These are phyloP conservation scores for Drosophila kurseongensis DNA, from an alignment of 1,140 invertebrate genomes.

Conservation along the genomic window DNA sequence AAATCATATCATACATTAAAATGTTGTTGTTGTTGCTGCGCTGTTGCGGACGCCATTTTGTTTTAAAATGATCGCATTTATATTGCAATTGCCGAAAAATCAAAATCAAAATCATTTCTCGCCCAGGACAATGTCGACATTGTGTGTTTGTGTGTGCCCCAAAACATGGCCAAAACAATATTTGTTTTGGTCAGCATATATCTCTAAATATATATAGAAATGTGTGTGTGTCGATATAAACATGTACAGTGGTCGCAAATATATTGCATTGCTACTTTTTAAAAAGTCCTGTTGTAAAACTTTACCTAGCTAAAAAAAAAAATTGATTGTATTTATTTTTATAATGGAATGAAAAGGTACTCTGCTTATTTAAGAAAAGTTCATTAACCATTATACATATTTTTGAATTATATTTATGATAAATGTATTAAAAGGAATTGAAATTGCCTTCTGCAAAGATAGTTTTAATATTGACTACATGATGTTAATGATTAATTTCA, in stretches of 20 bases:
- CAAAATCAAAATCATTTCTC: conserved; percentile 75
- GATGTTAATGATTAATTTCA: too few species aligned
- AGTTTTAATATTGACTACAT: not conserved
- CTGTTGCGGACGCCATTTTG: conserved; percentile 62
- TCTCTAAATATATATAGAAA: conserved; percentile 3
- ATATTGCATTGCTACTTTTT: not conserved
- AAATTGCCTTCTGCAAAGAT: not conserved
- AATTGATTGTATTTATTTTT: too few species aligned
- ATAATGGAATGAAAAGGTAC: too few species aligned
- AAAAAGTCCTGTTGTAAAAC: not conserved
- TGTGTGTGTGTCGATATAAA: not conserved
- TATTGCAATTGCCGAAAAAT: conserved; percentile 70
- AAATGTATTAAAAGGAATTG: too few species aligned
- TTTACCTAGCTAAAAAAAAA: not conserved
- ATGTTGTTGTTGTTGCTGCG: conserved; percentile 15
- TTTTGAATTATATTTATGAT: too few species aligned
- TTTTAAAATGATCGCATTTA: conserved; percentile 82
- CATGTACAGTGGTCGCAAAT: conserved; percentile 5
- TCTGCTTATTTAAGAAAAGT: too few species aligned
- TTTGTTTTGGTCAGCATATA: conserved; percentile 60
- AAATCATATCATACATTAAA: conserved; percentile 79
- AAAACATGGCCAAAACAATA: conserved; percentile 72
- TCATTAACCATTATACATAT: too few species aligned
- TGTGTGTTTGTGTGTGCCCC: conserved; percentile 18
- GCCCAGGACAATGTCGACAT: conserved; percentile 32